Evolutionary conservation across 2,888 invertebrate species (phyloP), one percentile per base, ranked within the genome.

Genomic region (Automeris io): DNA sequence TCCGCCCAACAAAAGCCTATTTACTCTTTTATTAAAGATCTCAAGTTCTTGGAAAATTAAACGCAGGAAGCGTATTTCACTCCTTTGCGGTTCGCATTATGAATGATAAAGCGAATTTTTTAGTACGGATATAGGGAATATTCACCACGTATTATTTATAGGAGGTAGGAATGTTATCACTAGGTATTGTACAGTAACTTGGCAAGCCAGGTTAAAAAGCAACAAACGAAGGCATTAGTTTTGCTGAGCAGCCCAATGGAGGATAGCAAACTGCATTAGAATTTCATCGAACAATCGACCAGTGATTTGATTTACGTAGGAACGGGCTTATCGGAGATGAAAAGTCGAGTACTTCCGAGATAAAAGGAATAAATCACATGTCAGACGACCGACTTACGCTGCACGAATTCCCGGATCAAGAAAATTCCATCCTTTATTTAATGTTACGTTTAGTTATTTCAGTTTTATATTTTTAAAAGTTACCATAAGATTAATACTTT

Each of bases 361-460:
- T 79, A 76, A 80, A 75, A 72, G 70, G 71, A 74, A 82, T 80
- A 79, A 80, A 81, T 81, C 79, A 75, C 72, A 65, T 70, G 76
- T 78, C 79, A 74, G 65, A 52, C 68, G 63, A 70, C 66, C 64
- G 72, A 67, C 78, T 74, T 77, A 74, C 76, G 70, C 61, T 63
- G 68, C 61, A 65, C 58, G 65, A 61, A 42, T 43, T 44, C 34
- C 33, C 34, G 34, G 34, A 34, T 29, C 18, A 25, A 22, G 34
- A 16, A 34, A 39, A 39, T 34, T 34, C 34, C 18, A 22, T 39
- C 34, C 19, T 32, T 37, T 32, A 32, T 37, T 36, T 12, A 26
- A 13, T 22, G 37, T 22, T 29, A 6, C 16, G 16, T 31, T 31
- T 37, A 18, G 21, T n/a, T n/a, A n/a, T n/a, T 16, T 31, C 16